phyloP scores from a whole-genome alignment of 2,797 vertebrate species.

The Onychomys arenicola region DNA sequence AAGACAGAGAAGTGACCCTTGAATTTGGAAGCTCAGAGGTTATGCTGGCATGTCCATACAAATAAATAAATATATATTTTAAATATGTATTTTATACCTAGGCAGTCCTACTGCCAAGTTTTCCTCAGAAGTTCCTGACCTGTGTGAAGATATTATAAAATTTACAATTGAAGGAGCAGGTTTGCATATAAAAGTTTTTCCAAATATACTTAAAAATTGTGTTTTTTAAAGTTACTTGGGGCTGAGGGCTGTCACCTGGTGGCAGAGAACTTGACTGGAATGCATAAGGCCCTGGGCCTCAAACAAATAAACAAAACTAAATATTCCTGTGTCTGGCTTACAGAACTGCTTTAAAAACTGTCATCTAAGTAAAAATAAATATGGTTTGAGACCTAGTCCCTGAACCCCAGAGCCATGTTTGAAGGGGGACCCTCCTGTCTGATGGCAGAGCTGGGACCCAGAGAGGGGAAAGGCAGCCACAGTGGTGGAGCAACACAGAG shows the following conservation, averaged over 20 bases:
- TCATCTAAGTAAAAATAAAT: constrained; percentile 13
- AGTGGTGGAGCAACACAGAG: no score
- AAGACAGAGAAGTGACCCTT: background rate
- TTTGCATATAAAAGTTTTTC: background rate
- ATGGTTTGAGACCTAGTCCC: background rate
- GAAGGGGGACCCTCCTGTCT: fast-evolving
- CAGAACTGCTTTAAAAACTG: background rate
- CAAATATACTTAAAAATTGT: background rate
- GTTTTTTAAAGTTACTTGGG: background rate
- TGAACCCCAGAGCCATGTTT: background rate
- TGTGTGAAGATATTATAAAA: background rate
- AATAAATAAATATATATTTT: no score
- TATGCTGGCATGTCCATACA: background rate
- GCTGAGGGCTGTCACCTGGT: no score
- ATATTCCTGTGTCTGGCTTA: background rate
- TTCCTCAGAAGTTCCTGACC: background rate
- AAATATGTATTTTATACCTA: background rate
- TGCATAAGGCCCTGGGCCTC: no score
- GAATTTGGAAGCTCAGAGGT: background rate
- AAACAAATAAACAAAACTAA: background rate
- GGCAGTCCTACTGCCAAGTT: background rate
- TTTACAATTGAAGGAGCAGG: background rate
- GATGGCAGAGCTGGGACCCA: background rate
- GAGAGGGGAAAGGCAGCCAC: background rate
- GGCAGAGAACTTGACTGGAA: no score